Percentiles rank a stretch among this genome's conserved stretches.
Conservation (phyloP, 1,140 invertebrate species). For the Atopsyche davidsoni region DNA sequence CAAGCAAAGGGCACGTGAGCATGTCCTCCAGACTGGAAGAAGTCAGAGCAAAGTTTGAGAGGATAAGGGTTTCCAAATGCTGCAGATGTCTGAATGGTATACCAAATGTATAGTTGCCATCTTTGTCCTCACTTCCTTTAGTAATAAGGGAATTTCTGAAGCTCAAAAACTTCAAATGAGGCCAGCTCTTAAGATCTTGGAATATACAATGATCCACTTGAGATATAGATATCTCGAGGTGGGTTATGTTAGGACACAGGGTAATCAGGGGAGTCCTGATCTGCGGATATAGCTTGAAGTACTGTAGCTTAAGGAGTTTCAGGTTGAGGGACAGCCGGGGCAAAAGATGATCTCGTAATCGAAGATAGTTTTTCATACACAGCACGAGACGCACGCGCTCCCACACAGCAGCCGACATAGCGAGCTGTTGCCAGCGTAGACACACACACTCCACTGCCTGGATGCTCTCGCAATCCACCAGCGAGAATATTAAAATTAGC, state of each 20-base stretch:
- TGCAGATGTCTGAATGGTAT: slow-evolving; percentile 46
- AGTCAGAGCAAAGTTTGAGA: slow-evolving; percentile 47
- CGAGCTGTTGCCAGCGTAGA: slow-evolving; percentile 45
- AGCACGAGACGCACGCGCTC: slow-evolving; percentile 46
- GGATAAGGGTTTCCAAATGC: slow-evolving; percentile 41
- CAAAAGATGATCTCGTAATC: slow-evolving; percentile 45
- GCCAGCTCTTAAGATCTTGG: slow-evolving; percentile 46
- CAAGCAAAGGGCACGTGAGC: slow-evolving; percentile 43
- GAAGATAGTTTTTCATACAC: slow-evolving; percentile 48
- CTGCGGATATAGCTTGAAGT: slow-evolving; percentile 49
- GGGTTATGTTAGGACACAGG: slow-evolving; percentile 47
- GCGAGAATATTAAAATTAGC: slow-evolving; percentile 48
- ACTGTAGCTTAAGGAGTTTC: slow-evolving; percentile 48
- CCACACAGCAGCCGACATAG: slow-evolving; percentile 45
- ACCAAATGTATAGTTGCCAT: slow-evolving; percentile 45
- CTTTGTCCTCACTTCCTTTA: slow-evolving; percentile 35
- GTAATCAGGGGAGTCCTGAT: slow-evolving; percentile 44
- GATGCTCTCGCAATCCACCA: slow-evolving; percentile 47
- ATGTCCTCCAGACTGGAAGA: slow-evolving; percentile 44
- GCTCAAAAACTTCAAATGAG: slow-evolving; percentile 46
- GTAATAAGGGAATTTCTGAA: slow-evolving; percentile 47
- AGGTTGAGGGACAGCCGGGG: slow-evolving; percentile 46
- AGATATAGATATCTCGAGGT: slow-evolving; percentile 50
- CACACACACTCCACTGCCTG: slow-evolving; percentile 45
- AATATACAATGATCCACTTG: slow-evolving; percentile 48